These are phyloP conservation scores for Drosophila rellima DNA, from an alignment of 2,888 invertebrate species.

Conservation along the genomic window DNA sequence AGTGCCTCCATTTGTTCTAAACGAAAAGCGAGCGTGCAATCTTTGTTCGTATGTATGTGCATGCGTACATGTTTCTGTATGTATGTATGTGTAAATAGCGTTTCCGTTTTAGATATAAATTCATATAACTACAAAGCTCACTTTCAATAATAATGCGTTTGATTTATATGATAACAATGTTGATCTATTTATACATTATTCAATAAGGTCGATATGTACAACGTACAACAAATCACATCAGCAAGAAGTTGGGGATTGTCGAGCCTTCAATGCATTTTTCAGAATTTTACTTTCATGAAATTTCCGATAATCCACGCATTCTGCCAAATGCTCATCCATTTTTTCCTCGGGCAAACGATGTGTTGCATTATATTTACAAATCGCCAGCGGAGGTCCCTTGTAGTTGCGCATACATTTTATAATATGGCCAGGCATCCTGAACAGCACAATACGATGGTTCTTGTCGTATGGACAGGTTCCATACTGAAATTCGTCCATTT, in stretches of 20 bases:
- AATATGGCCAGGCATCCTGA: conserved; percentile 62
- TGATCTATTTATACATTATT: neutral
- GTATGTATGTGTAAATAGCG: conserved; percentile 41
- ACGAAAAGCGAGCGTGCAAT: conserved; percentile 44
- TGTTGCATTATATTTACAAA: conserved; percentile 84
- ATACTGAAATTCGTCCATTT: conserved; percentile 42
- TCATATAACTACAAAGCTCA: conserved; percentile 20
- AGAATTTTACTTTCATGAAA: conserved; percentile 55
- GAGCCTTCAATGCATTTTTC: conserved; percentile 46
- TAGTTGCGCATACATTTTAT: conserved; percentile 61
- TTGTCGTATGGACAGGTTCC: conserved; percentile 63
- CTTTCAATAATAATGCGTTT: conserved; percentile 3
- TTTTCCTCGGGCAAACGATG: conserved; percentile 72
- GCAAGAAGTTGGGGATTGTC: neutral
- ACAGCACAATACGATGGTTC: conserved; percentile 47
- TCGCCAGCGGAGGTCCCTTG: conserved; percentile 71
- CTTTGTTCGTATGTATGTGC: conserved; percentile 18
- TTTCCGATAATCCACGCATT: conserved; percentile 69
- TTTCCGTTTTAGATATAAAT: conserved; percentile 48
- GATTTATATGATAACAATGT: conserved; percentile 8
- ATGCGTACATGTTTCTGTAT: conserved; percentile 6
- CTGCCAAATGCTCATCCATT: conserved; percentile 76
- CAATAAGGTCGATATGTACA: neutral
- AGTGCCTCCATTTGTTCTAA: conserved; percentile 63
- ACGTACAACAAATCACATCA: too few relatives aligned